Evolutionary conservation across 2,888 invertebrate genomes (phyloP), one percentile per base, ranked within the genome.

Genomic region (Craniophora ligustri): DNA sequence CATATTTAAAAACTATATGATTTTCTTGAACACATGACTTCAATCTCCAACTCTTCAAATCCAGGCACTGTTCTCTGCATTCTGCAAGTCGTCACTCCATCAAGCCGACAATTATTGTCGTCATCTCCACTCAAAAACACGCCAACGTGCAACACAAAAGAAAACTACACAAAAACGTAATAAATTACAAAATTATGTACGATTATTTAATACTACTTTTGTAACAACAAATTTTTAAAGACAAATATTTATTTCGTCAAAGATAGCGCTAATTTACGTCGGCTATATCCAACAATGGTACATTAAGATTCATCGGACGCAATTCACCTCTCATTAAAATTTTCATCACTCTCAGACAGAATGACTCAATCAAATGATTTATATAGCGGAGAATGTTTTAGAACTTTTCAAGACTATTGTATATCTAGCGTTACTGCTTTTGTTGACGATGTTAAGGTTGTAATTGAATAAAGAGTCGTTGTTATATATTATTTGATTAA

Each of bases 241-340:
- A 60, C 75, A 76, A 74, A 75, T 76, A 76, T 74, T 73, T 67
- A 63, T 76, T 76, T 76, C 75, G 66, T 65, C 66, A 76, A 72
- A 30, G 28, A 47, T 44, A 61, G 45, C 44, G 42, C 42, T 67
- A 57, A 72, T 68, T 63, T 54, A 41, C 58, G 39, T 16, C 35
- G 39, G 51, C 45, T 36, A 61, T 65, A 38, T 10, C 28, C 11
- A 71, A 76, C 75, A 76, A 76, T 77, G 51, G 75, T 4, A 44
- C 68, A 75, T 75, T 72, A 77, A 67, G 51, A 77, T 70, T 67
- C 70, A 68, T 42, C n/a, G 10, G 30, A 28, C 51, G 64, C 55
- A 67, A 61, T 67, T 44, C 45, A 35, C 18, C 38, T 54, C 63
- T 72, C 63, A 66, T 75, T 70, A 72, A 76, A 72, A 76, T 76